phyloP scores from a whole-genome alignment of 2,888 invertebrate genomes.

The Aspidiotus destructor region DNA sequence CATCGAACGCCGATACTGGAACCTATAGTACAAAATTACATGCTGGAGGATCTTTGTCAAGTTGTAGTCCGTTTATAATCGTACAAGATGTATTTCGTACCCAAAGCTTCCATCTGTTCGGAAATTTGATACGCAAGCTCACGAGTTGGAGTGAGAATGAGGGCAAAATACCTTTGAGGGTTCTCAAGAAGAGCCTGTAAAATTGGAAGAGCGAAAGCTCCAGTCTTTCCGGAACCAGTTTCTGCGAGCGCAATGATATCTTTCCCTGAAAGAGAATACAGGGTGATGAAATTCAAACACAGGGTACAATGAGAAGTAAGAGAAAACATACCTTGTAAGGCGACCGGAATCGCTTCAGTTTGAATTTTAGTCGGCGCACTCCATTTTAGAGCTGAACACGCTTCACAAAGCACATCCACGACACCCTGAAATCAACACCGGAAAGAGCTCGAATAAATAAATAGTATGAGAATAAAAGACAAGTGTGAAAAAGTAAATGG shows the following conservation, averaged over 20 bases:
- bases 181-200: slow-evolving; percentile 79
- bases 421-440: slow-evolving; percentile 59
- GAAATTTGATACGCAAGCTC: slow-evolving; percentile 97
- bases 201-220: slow-evolving; percentile 93
- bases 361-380: slow-evolving; percentile 90
- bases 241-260: slow-evolving; percentile 69
- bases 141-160: slow-evolving; percentile 90
- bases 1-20: slow-evolving; percentile 87
- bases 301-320: slow-evolving; percentile 4
- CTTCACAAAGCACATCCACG: slow-evolving; percentile 78
- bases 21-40: slow-evolving; percentile 45
- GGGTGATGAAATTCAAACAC: slow-evolving; percentile 6
- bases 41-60: too few species aligned
- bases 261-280: slow-evolving; percentile 49
- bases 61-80: neutral
- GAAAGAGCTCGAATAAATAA: neutral
- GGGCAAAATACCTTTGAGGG: slow-evolving; percentile 87
- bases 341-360: slow-evolving; percentile 82
- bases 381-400: slow-evolving; percentile 90
- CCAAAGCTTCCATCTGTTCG: slow-evolving; percentile 95
- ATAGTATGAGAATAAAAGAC: neutral
- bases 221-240: slow-evolving; percentile 93
- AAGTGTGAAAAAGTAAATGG: too few species aligned
- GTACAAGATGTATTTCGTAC: slow-evolving; percentile 44
- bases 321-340: slow-evolving; percentile 57